Evolutionary conservation across 1,140 invertebrate species (phyloP).

Genomic region (Lordiphosa mommai): DNA sequence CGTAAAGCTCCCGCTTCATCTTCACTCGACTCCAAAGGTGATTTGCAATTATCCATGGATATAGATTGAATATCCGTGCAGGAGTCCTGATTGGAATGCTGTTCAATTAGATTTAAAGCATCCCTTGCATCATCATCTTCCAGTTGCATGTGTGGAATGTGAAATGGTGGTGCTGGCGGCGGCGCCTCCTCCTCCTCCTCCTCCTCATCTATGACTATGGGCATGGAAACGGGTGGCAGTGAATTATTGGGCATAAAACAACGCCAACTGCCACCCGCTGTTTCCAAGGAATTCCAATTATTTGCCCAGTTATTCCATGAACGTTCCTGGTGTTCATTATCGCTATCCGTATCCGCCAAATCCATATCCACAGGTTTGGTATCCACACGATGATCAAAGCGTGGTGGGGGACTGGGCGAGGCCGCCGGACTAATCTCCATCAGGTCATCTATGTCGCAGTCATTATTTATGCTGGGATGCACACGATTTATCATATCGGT

Average conservation of each 20-base stretch:
- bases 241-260: conserved; percentile 38
- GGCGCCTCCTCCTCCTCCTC: conserved; percentile 50
- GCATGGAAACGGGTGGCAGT: conserved; percentile 47
- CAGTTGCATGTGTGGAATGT: conserved; percentile 52
- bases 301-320: conserved; percentile 29
- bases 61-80: conserved; percentile 52
- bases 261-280: conserved; percentile 42
- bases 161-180: conserved; percentile 57
- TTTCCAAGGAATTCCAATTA: conserved; percentile 27
- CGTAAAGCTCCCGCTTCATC: conserved; percentile 67
- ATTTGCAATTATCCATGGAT: conserved; percentile 41
- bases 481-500: conserved; percentile 74
- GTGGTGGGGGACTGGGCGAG: conserved; percentile 50
- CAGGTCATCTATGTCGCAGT: conserved; percentile 57
- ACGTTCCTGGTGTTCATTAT: conserved; percentile 36
- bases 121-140: conserved; percentile 61
- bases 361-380: conserved; percentile 77
- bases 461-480: conserved; percentile 33
- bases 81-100: conserved; percentile 37
- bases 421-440: conserved; percentile 76
- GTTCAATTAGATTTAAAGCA: conserved; percentile 40
- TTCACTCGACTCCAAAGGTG: conserved; percentile 34
- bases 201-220: conserved; percentile 59
- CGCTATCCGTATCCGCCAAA: conserved; percentile 66
- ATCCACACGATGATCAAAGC: conserved; percentile 27